Conservation (phyloP, 2,113 vertebrate genomes). For the Enhydra lutris region DNA sequence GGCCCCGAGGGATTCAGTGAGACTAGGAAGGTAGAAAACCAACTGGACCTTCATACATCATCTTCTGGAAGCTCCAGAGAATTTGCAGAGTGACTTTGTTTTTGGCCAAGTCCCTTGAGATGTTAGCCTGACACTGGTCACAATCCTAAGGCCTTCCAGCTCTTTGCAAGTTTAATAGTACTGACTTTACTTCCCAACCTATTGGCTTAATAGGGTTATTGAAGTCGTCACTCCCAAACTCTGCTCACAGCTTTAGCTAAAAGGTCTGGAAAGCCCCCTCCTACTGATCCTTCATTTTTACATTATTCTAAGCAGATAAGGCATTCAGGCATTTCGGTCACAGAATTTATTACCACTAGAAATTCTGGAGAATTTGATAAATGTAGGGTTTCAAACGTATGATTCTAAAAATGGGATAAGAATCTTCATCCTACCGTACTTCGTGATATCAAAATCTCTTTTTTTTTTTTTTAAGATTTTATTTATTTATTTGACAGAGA, state of each 20-base stretch:
- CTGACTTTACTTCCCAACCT: background rate
- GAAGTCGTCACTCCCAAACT: background rate
- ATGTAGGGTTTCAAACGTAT: background rate
- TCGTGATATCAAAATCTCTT: constrained; percentile 32
- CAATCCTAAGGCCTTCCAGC: background rate
- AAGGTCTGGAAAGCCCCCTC: constrained; percentile 5
- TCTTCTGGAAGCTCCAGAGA: background rate
- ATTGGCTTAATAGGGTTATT: background rate
- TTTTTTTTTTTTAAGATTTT: too few species aligned
- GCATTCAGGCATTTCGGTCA: background rate
- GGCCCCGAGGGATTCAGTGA: background rate
- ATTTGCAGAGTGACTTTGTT: background rate
- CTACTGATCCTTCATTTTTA: background rate
- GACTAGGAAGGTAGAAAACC: background rate
- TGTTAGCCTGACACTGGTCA: background rate
- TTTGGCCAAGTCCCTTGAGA: background rate
- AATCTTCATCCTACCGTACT: background rate
- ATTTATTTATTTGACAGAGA: too few species aligned
- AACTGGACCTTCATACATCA: background rate
- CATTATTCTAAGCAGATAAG: background rate
- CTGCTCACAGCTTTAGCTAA: background rate
- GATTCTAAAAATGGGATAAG: constrained; percentile 48
- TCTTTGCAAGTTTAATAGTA: background rate
- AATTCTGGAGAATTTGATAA: background rate
- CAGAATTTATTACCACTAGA: background rate